Evolutionary conservation across 1,140 invertebrate species (phyloP).

Genomic region (Papilio dardanus): DNA sequence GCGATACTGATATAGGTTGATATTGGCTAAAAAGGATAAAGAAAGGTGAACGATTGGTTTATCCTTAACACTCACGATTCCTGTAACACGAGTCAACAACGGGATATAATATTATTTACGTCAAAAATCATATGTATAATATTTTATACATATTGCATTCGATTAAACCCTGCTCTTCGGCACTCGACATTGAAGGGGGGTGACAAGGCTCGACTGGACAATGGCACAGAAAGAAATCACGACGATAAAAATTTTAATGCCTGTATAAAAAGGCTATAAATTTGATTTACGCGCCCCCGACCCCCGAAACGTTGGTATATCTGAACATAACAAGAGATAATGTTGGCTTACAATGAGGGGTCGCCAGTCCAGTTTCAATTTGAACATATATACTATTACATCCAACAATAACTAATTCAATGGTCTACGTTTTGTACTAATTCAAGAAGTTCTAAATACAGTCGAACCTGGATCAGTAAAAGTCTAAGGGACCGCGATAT

Average conservation of each 20-base stretch:
- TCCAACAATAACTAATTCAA: slow-evolving; percentile 20
- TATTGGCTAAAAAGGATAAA: background rate
- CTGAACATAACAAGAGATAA: slow-evolving; percentile 80
- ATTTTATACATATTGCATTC: background rate
- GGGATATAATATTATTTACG: background rate
- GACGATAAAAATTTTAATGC: slow-evolving; percentile 81
- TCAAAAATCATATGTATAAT: background rate
- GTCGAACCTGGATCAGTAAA: no score
- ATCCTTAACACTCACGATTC: no score
- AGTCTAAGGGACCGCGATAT: no score
- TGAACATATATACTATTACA: slow-evolving; percentile 49
- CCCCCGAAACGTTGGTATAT: slow-evolving; percentile 77
- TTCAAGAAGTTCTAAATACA: no score
- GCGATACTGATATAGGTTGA: background rate
- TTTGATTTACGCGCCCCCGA: slow-evolving; percentile 77
- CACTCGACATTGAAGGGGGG: slow-evolving; percentile 59
- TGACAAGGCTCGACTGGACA: slow-evolving; percentile 68
- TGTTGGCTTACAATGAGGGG: slow-evolving; percentile 73
- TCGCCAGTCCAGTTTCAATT: slow-evolving; percentile 63
- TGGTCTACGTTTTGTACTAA: background rate
- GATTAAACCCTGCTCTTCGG: slow-evolving; percentile 39
- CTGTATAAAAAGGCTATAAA: slow-evolving; percentile 80
- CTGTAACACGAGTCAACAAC: no score
- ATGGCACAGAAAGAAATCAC: slow-evolving; percentile 75
- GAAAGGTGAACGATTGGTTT: background rate